Percentiles rank a stretch among this genome's conserved stretches.
Conservation (phyloP, 1,140 invertebrate species). For the Sitophilus oryzae region DNA sequence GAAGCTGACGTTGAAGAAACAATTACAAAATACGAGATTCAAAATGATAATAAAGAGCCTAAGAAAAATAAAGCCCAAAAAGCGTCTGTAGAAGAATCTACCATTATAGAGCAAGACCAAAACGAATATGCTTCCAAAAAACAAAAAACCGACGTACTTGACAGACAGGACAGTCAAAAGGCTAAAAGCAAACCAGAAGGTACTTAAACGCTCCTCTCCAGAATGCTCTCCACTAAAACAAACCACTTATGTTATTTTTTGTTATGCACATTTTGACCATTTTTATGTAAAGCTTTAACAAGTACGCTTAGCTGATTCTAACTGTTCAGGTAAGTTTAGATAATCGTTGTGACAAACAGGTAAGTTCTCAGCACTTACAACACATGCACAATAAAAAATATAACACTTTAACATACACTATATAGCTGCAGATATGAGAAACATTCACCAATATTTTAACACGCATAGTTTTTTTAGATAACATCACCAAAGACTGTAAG, state of each 20-base stretch:
- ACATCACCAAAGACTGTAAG: too few species aligned
- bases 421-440: too few species aligned
- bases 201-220: constrained; percentile 10
- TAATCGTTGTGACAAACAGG: too few species aligned
- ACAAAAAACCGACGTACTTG: constrained; percentile 45
- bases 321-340: too few species aligned
- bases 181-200: constrained; percentile 44
- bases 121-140: constrained; percentile 45
- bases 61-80: constrained; percentile 19
- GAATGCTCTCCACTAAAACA: neutral
- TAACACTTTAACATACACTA: too few species aligned
- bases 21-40: constrained; percentile 29
- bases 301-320: neutral
- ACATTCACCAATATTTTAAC: too few species aligned
- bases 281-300: neutral
- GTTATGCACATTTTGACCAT: neutral
- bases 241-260: neutral
- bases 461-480: too few species aligned
- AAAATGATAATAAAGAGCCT: constrained; percentile 41
- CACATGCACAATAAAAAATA: too few species aligned
- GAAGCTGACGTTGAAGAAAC: constrained; percentile 20
- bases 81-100: constrained; percentile 22
- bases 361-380: too few species aligned
- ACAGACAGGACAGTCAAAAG: constrained; percentile 36
- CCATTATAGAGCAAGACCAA: constrained; percentile 25